Percentiles rank a stretch among this genome's conserved stretches.
These are phyloP conservation scores for Torymus tubicola DNA, from an alignment of 2,888 invertebrate genomes.

Conservation along the genomic window DNA sequence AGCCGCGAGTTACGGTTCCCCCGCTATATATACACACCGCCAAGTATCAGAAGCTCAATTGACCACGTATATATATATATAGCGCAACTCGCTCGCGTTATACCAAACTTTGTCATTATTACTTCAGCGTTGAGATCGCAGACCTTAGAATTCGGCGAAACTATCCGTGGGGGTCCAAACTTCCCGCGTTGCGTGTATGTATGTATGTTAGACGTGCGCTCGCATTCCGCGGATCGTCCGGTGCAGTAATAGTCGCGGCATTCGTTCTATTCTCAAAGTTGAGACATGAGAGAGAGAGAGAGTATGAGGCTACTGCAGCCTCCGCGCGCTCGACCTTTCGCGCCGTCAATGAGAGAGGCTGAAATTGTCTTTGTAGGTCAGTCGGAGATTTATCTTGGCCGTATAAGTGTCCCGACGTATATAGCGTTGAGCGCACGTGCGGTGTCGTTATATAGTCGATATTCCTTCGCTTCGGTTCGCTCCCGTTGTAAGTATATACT, in stretches of 20 bases:
- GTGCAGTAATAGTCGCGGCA: no score
- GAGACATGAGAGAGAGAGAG: no score
- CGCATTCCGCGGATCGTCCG: background rate
- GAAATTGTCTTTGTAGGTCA: conserved; percentile 46
- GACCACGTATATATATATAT: no score
- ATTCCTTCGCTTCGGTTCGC: no score
- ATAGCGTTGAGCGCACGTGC: no score
- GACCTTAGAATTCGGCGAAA: background rate
- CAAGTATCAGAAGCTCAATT: conserved; percentile 31
- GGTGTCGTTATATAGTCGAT: no score
- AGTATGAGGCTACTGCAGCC: no score
- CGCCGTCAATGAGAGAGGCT: conserved; percentile 21
- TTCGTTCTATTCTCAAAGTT: no score
- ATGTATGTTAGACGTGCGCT: background rate
- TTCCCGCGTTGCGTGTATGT: conserved; percentile 5
- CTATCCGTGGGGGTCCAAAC: conserved; percentile 6
- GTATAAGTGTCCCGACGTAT: conserved; percentile 2
- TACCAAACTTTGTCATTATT: conserved; percentile 44
- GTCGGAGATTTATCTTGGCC: conserved; percentile 30
- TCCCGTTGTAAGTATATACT: no score
- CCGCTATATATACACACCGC: no score
- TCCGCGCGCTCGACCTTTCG: no score
- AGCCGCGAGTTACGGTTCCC: background rate
- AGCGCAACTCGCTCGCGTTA: background rate
- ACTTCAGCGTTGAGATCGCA: background rate